Conservation (phyloP, 2,113 vertebrate genomes). For the Pristiophorus japonicus region DNA sequence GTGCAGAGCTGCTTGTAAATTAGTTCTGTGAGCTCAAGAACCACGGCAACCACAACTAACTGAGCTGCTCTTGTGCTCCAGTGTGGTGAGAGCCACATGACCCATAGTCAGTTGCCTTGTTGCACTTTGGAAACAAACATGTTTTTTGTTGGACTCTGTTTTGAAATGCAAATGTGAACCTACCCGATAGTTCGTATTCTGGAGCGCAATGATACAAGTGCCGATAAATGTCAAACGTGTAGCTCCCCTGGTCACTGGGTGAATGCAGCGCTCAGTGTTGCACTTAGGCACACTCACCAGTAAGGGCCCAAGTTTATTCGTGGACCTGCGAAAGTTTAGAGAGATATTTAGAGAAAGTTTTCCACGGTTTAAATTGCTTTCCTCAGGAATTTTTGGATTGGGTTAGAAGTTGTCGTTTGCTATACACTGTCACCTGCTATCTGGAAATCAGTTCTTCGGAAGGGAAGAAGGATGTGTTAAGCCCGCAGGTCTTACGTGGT, state of each 20-base stretch:
- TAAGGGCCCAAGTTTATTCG: background rate
- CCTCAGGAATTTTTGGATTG: background rate
- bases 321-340: background rate
- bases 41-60: conserved; percentile 1
- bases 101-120: background rate
- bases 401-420: too few relatives aligned
- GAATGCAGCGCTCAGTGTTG: background rate
- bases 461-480: background rate
- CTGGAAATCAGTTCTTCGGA: background rate
- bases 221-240: background rate
- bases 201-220: background rate
- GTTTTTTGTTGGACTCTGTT: background rate
- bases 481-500: background rate
- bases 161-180: background rate
- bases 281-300: background rate
- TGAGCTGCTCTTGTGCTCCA: background rate
- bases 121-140: background rate
- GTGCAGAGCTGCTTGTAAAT: background rate
- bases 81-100: background rate
- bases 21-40: background rate
- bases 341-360: background rate
- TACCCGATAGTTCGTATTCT: background rate
- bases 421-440: background rate
- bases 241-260: background rate
- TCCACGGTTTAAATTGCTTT: background rate